A percentile compares a stretch with the other conserved stretches of the same genome.
These are phyloP conservation scores for Campoletis sonorensis DNA, from an alignment of 1,140 invertebrate species.

Conservation along the genomic window DNA sequence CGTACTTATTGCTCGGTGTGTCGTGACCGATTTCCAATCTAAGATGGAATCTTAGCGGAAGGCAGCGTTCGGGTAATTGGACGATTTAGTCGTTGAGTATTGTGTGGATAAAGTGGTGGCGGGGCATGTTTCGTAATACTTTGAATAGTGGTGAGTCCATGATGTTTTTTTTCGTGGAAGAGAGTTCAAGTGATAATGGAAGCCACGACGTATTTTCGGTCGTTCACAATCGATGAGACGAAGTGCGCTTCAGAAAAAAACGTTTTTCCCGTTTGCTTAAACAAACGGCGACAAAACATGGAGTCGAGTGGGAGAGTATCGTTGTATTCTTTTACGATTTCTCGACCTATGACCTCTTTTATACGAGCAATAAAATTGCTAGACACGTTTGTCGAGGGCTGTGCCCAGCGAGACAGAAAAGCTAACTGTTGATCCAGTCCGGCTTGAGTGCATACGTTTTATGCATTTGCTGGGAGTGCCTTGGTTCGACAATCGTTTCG, in stretches of 20 bases:
- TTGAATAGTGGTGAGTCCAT: neutral
- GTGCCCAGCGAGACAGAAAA: slow-evolving; percentile 5
- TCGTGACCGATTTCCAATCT: slow-evolving; percentile 39
- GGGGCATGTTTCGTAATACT: neutral
- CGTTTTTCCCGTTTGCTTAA: neutral
- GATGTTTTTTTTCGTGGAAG: neutral
- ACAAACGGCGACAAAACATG: neutral
- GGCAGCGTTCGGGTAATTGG: slow-evolving; percentile 45
- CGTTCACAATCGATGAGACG: neutral
- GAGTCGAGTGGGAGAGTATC: neutral
- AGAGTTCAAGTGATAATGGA: neutral
- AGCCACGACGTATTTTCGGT: neutral
- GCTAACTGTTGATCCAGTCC: slow-evolving; percentile 30
- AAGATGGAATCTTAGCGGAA: slow-evolving; percentile 57
- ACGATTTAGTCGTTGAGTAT: slow-evolving; percentile 52
- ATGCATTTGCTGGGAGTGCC: neutral
- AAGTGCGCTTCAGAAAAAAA: too few relatives aligned
- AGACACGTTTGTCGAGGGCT: neutral
- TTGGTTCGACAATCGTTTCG: neutral
- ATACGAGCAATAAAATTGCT: slow-evolving; percentile 5
- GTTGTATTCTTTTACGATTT: slow-evolving; percentile 11
- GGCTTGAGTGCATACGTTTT: neutral
- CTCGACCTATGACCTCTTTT: neutral
- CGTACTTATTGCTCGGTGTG: slow-evolving; percentile 4
- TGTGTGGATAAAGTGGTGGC: neutral